Evolutionary conservation across 2,113 vertebrate species (phyloP).

Genomic region (Epinephelus cyanopodus): DNA sequence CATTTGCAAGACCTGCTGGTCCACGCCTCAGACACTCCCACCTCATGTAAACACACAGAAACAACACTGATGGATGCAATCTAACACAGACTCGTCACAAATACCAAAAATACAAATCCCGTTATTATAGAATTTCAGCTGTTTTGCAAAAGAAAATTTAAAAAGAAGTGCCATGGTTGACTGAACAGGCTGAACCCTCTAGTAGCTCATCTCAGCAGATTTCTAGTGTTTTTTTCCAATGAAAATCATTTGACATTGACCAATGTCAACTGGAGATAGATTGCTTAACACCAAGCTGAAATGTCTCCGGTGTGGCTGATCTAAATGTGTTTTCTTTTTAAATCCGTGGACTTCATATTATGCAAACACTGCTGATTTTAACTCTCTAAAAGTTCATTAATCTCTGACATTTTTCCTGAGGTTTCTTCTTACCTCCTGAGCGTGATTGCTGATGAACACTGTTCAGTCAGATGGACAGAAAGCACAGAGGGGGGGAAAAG

Average conservation of each 20-base stretch:
- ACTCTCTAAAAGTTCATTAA: not conserved
- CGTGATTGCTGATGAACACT: conserved; percentile 61
- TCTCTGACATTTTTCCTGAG: conserved; percentile 5
- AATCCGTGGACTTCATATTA: not conserved
- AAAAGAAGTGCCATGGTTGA: not conserved
- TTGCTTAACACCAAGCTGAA: not conserved
- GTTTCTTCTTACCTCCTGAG: conserved; percentile 76
- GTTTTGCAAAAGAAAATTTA: not conserved
- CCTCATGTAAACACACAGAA: conserved; percentile 57
- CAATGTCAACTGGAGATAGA: not conserved
- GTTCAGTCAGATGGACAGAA: conserved; percentile 56
- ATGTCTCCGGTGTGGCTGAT: not conserved
- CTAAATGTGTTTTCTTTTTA: not conserved
- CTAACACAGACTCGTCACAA: not conserved
- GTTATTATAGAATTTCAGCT: not conserved
- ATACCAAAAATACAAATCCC: not conserved
- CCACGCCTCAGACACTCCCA: conserved; percentile 82
- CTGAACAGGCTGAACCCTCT: not conserved
- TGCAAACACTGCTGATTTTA: not conserved
- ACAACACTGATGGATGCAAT: not conserved
- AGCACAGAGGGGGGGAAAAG: conserved; percentile 20
- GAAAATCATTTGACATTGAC: conserved; percentile 12
- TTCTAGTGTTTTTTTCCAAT: not conserved
- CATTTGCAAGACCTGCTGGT: conserved; percentile 91
- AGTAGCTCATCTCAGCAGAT: not conserved